A percentile compares a stretch with the other conserved stretches of the same genome.
Conservation (phyloP, 2,113 vertebrate genomes). For the Ivindomyrus marchei region DNA sequence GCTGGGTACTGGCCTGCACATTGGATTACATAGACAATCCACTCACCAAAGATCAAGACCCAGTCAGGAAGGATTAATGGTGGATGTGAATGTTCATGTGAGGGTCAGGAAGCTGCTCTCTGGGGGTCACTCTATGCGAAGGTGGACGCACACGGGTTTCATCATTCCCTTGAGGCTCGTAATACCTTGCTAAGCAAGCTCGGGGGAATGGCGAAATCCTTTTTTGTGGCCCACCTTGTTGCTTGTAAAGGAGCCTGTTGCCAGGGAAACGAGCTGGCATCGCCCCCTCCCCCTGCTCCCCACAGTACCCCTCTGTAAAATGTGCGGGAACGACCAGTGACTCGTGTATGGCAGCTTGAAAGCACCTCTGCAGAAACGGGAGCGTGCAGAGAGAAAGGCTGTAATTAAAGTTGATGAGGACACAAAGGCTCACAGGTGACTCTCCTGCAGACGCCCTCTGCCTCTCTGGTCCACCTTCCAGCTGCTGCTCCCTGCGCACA, state of each 20-base stretch:
- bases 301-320: neutral
- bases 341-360: neutral
- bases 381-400: neutral
- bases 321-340: neutral
- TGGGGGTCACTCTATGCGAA: neutral
- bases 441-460: neutral
- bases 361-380: neutral
- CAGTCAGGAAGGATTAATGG: neutral
- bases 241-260: neutral
- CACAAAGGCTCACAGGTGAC: neutral
- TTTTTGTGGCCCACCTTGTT: constrained; percentile 1
- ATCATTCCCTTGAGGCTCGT: neutral
- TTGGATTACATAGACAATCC: neutral
- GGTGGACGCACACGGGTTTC: neutral
- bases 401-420: neutral
- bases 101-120: neutral
- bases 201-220: neutral
- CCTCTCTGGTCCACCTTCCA: neutral
- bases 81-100: neutral
- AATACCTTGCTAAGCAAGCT: neutral
- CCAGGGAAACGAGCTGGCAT: constrained; percentile 5
- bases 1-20: neutral
- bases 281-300: neutral
- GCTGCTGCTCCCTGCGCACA: neutral
- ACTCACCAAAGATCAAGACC: neutral